Base-by-base conservation (phyloP, 2,888 invertebrate species). In the Thymelicus lineola region DNA sequence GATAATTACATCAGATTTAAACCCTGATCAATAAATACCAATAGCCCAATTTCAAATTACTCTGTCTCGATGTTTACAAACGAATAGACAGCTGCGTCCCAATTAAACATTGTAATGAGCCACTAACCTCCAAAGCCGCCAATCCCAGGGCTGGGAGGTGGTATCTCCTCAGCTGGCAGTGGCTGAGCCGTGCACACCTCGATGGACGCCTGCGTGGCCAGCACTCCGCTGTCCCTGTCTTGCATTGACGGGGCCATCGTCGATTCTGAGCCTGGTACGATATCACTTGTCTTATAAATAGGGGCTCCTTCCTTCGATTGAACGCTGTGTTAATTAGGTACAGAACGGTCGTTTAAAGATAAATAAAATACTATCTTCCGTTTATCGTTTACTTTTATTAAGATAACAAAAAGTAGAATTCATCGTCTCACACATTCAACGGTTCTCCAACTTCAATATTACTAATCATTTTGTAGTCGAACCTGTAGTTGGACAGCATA, bases 181-280 rank as follows among this genome's bases (percentile, higher is more conserved):
- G 87, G 83, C 71, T 86, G 86, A 1, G 81, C 77, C 0, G 77
- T 67, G 71, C 79, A 87, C 5, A 88, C 79, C 72, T 91, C 92
- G 72, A 94, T 86, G 57, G 93, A 85, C 0, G 79, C 76, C 9
- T 87, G 76, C 0, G 77, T 82, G 1, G 87, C 87, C 1, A 89
- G 28, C 28, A 88, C 82, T 0, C 87, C 88, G 73, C 89, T 90
- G 75, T 93, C 93, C 0, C 88, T 79, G 72, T 90, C 90, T 53
- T 86, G 75, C 79, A 89, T 84, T 1, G 89, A 89, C 1, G 93
- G 91, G 72, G 93, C 93, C 90, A 93, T 91, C 0, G 93, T 92
- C 6, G 92, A 87, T 71, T 93, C 93, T 0, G 93, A 93, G 50
- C 93, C 93, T 85, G 55, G 1, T 36, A 62, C 28, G 28, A 60